phyloP scores from a whole-genome alignment of 2,888 invertebrate species.

The Drosophila paucipuncta region DNA sequence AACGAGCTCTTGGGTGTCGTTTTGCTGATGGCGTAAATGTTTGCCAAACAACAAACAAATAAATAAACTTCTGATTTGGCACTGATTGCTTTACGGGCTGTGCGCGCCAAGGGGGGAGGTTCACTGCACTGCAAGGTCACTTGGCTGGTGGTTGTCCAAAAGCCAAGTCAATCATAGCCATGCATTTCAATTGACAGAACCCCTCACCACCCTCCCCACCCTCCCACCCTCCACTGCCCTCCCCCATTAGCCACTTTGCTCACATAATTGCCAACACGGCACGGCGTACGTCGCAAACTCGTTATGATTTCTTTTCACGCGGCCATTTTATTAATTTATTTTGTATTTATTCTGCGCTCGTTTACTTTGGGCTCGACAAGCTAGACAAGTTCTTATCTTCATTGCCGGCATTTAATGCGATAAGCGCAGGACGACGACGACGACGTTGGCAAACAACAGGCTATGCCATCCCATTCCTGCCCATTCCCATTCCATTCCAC shows the following conservation, averaged over 20 bases:
- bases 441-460: slow-evolving; percentile 70
- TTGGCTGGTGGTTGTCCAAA: slow-evolving; percentile 2
- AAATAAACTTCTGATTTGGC: slow-evolving; percentile 82
- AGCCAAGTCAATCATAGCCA: slow-evolving; percentile 50
- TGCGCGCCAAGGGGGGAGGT: slow-evolving; percentile 4
- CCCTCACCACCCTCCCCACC: neutral
- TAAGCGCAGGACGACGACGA: slow-evolving; percentile 66
- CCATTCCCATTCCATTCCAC: slow-evolving; percentile 16
- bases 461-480: slow-evolving; percentile 2
- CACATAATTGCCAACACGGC: slow-evolving; percentile 61
- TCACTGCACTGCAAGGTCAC: slow-evolving; percentile 8
- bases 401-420: slow-evolving; percentile 77
- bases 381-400: slow-evolving; percentile 73
- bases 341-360: slow-evolving; percentile 71
- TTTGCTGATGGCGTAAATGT: slow-evolving; percentile 83
- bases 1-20: slow-evolving; percentile 81
- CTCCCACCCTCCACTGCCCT: too few species aligned
- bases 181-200: slow-evolving; percentile 35
- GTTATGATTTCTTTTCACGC: slow-evolving; percentile 66
- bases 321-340: slow-evolving; percentile 78
- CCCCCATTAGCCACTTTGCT: slow-evolving; percentile 52
- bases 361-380: slow-evolving; percentile 29
- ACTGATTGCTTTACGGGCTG: slow-evolving; percentile 73
- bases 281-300: slow-evolving; percentile 56
- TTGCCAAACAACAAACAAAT: slow-evolving; percentile 84